Base-by-base conservation (phyloP, 1,140 invertebrate genomes). In the Paralvinella palmiformis region DNA sequence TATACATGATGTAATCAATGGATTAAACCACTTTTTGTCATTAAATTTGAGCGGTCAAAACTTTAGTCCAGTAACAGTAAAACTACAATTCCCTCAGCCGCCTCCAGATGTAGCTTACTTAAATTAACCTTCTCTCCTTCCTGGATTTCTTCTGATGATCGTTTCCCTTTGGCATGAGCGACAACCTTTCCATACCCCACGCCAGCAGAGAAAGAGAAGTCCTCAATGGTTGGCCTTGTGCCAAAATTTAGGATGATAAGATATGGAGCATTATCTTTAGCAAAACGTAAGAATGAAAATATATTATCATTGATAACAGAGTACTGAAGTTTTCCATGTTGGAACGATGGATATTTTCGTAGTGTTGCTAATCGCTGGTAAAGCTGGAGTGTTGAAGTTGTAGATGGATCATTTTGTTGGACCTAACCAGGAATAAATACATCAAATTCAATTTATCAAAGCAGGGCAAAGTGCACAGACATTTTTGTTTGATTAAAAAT, bases 231-330 rank as follows among this genome's bases (percentile, higher is more conserved):
- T 27, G 44, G 55, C 13, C 17, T 63, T 2, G 59, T 44, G n/a
- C 69, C 75, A 50, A 77, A 73, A 57, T 79, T 79, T n/a, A 79
- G 68, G 3, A 69, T 72, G 22, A 79, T 71, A 10, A 79, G 61
- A 57, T 73, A 79, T 7, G 33, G 36, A 27, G 31, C 15, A 37
- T 44, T 17, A 36, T 41, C 32, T 50, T 50, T 20, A n/a, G 29
- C 29, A 27, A 36, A 62, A 15, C 63, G 36, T 15, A 64, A 24
- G 33, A 67, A 69, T 17, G 65, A 67, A 17, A 59, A 63, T 7
- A 69, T 37, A 53, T 69, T 59, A n/a, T 53, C 61, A 7, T 57
- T 61, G 53, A 63, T 56, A 33, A 63, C 45, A 31, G 68, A 65
- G 73, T 74, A 72, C 71, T 41, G 69, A 68, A 53, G 70, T 52